Percentiles rank a stretch among this genome's conserved stretches.
phyloP scores from a whole-genome alignment of 2,888 invertebrate genomes.

The Tineola bisselliella region DNA sequence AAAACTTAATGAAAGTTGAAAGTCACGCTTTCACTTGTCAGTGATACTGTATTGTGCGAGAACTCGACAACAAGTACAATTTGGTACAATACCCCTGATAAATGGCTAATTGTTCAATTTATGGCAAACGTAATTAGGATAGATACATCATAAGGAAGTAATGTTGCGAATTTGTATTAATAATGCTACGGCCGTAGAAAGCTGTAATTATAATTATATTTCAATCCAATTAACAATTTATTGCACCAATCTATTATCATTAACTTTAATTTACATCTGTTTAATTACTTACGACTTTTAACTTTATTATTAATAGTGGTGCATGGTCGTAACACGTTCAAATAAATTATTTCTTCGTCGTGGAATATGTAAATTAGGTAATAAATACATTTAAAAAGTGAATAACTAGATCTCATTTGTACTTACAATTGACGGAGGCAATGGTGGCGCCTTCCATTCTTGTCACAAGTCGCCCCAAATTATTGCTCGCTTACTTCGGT shows the following conservation, averaged over 20 bases:
- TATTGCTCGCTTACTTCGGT: constrained; percentile 81
- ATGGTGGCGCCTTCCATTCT: constrained; percentile 33
- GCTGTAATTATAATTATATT: neutral
- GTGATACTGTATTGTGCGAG: constrained; percentile 49
- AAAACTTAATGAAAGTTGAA: constrained; percentile 67
- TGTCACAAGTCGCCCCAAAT: constrained; percentile 80
- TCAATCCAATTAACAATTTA: constrained; percentile 2
- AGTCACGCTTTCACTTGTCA: constrained; percentile 64
- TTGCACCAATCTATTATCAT: neutral
- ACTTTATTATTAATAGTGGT: too few species aligned
- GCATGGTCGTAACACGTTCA: too few species aligned
- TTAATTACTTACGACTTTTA: neutral
- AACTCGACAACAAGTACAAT: constrained; percentile 40
- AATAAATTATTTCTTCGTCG: too few species aligned
- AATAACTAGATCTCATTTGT: too few species aligned
- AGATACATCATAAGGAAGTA: neutral
- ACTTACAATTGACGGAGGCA: neutral
- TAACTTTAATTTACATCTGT: neutral
- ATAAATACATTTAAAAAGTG: too few species aligned
- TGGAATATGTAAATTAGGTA: too few species aligned
- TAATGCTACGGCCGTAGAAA: neutral
- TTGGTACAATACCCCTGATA: constrained; percentile 25
- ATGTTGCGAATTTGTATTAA: neutral
- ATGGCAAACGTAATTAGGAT: constrained; percentile 22
- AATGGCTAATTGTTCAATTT: constrained; percentile 31